A percentile compares a stretch with the other conserved stretches of the same genome.
Evolutionary conservation across 2,888 invertebrate species (phyloP).

Genomic region (Leptinotarsa juncta): DNA sequence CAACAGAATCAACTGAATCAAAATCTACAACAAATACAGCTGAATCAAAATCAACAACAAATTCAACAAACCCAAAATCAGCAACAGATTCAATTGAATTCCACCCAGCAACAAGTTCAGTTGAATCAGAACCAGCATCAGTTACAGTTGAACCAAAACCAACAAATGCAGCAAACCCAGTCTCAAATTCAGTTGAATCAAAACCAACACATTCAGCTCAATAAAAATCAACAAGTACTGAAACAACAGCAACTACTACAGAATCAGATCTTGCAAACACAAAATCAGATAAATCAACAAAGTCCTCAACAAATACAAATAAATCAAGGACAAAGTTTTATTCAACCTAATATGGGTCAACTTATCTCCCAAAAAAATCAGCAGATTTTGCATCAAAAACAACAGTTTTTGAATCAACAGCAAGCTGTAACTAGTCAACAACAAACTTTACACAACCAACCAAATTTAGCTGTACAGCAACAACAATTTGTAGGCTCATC

Average conservation of each 20-base stretch:
- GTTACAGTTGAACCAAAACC: constrained; percentile 36
- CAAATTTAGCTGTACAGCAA: constrained; percentile 64
- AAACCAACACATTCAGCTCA: constrained; percentile 57
- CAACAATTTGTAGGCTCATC: constrained; percentile 67
- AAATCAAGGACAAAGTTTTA: constrained; percentile 44
- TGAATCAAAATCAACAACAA: constrained; percentile 53
- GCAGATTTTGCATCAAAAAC: constrained; percentile 50
- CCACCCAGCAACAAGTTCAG: constrained; percentile 57
- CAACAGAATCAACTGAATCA: constrained; percentile 38
- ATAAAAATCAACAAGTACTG: constrained; percentile 54
- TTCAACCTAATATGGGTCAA: constrained; percentile 45
- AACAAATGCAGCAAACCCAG: constrained; percentile 34
- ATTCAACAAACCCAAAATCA: constrained; percentile 44
- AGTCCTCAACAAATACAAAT: constrained; percentile 46
- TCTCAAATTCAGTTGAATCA: constrained; percentile 27
- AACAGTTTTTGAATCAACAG: constrained; percentile 47
- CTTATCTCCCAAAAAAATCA: constrained; percentile 47
- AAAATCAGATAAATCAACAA: constrained; percentile 55
- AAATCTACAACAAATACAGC: constrained; percentile 47
- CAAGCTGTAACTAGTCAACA: constrained; percentile 55
- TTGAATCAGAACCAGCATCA: constrained; percentile 51
- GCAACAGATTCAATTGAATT: constrained; percentile 63
- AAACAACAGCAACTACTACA: constrained; percentile 45
- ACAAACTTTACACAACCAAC: constrained; percentile 69
- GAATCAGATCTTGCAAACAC: constrained; percentile 56